These are phyloP conservation scores for Idaea straminata DNA, from an alignment of 2,888 invertebrate genomes.

Conservation along the genomic window DNA sequence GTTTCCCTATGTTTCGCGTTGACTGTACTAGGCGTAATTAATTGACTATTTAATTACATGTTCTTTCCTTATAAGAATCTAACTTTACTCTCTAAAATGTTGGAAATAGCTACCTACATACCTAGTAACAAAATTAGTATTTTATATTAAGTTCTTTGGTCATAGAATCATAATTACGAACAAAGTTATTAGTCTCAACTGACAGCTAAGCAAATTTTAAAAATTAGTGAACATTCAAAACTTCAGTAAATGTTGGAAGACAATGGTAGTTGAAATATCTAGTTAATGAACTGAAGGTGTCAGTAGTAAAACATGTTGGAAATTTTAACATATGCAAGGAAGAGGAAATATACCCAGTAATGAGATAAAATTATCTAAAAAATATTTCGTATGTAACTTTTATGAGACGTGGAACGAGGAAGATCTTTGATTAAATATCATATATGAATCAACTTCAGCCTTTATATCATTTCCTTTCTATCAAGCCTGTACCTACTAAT, in stretches of 20 bases:
- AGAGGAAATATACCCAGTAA: no score
- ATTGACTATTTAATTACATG: neutral
- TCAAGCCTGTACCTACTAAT: constrained; percentile 2
- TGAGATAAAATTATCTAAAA: no score
- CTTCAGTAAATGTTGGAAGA: no score
- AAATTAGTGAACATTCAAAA: no score
- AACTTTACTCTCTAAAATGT: neutral
- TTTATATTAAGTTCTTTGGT: neutral
- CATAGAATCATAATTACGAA: neutral
- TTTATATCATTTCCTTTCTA: constrained; percentile 14
- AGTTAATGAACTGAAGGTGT: no score
- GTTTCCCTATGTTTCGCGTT: neutral
- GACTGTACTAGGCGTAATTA: neutral
- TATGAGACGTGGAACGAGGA: no score
- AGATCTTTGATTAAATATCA: no score
- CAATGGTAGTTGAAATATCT: no score
- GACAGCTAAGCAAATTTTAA: no score
- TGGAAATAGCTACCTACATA: neutral
- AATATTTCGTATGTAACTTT: no score
- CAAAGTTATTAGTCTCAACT: neutral
- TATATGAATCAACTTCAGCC: neutral
- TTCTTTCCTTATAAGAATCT: neutral
- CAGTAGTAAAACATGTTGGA: no score
- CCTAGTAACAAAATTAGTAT: neutral
- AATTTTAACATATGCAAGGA: no score